phyloP scores from a whole-genome alignment of 92 coral and sea anemone species.

The Epizoanthus illoricatus region DNA sequence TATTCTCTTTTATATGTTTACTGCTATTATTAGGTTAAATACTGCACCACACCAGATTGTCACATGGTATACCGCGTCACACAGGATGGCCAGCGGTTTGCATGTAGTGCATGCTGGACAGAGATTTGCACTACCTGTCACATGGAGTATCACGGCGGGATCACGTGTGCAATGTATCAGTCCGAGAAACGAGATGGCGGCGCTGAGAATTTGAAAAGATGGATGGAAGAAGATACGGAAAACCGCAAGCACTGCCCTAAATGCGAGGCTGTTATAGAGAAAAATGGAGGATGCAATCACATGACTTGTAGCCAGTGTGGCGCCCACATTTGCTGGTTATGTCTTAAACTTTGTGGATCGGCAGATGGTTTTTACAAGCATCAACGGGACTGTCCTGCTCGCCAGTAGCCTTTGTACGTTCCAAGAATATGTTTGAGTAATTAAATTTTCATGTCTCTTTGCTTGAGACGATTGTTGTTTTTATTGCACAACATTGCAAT shows the following conservation, averaged over 20 bases:
- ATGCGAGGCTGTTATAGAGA: conserved; percentile 72
- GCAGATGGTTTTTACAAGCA: conserved; percentile 59
- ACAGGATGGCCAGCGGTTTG: conserved; percentile 56
- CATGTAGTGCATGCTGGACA: conserved; percentile 67
- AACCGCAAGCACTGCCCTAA: conserved; percentile 77
- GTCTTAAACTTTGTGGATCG: conserved; percentile 58
- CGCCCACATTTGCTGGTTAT: conserved; percentile 81
- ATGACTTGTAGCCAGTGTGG: conserved; percentile 66
- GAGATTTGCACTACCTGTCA: conserved; percentile 80
- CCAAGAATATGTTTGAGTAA: neutral
- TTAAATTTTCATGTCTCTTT: no score
- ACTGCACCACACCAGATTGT: conserved; percentile 90
- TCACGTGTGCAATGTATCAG: conserved; percentile 76
- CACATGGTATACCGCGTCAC: conserved; percentile 83
- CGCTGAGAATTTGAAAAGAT: conserved; percentile 36
- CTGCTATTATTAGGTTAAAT: conserved; percentile 32
- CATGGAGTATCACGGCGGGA: conserved; percentile 66
- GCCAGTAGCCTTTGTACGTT: neutral
- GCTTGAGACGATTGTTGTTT: no score
- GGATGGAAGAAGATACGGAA: conserved; percentile 60
- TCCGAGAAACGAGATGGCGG: conserved; percentile 64
- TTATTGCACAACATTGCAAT: no score
- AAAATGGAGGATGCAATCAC: conserved; percentile 77
- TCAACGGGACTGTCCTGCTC: conserved; percentile 49
- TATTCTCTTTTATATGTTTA: no score